These are phyloP conservation scores for Ectemnius cavifrons DNA, from an alignment of 2,888 invertebrate species.

Conservation along the genomic window DNA sequence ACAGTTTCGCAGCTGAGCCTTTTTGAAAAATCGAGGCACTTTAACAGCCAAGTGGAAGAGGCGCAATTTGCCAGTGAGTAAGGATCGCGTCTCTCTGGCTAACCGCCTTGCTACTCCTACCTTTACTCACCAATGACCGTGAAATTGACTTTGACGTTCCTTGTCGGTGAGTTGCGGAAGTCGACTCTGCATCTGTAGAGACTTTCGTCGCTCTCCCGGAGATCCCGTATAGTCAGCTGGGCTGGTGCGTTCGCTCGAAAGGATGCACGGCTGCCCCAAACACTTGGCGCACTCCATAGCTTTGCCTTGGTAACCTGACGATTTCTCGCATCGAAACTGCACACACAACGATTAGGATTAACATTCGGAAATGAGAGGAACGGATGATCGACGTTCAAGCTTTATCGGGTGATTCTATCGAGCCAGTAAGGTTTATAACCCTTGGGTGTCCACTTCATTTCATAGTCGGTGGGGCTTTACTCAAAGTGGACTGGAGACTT, in stretches of 20 bases:
- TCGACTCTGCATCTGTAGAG: slow-evolving; percentile 87
- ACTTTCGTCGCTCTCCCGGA: slow-evolving; percentile 81
- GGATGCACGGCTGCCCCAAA: slow-evolving; percentile 81
- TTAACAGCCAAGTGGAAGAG: background rate
- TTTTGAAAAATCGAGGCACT: slow-evolving; percentile 4
- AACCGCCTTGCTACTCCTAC: too few relatives aligned
- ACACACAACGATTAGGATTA: slow-evolving; percentile 56
- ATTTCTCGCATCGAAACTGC: slow-evolving; percentile 83
- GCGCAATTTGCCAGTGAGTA: background rate
- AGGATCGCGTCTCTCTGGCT: too few relatives aligned
- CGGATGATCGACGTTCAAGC: background rate
- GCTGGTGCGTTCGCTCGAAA: slow-evolving; percentile 81
- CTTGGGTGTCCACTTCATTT: slow-evolving; percentile 62
- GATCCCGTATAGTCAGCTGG: slow-evolving; percentile 77
- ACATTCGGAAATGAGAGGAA: background rate
- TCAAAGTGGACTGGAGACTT: slow-evolving; percentile 13
- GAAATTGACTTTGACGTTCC: slow-evolving; percentile 86
- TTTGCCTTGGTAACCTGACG: slow-evolving; percentile 81
- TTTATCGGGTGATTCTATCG: slow-evolving; percentile 7
- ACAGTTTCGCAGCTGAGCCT: background rate
- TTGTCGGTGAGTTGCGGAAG: slow-evolving; percentile 86
- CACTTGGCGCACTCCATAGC: slow-evolving; percentile 81
- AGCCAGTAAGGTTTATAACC: slow-evolving; percentile 27
- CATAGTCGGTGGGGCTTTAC: slow-evolving; percentile 61
- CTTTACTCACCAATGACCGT: slow-evolving; percentile 84